These are phyloP conservation scores for Watsonalla cultraria DNA, from an alignment of 2,888 invertebrate genomes.

Conservation along the genomic window DNA sequence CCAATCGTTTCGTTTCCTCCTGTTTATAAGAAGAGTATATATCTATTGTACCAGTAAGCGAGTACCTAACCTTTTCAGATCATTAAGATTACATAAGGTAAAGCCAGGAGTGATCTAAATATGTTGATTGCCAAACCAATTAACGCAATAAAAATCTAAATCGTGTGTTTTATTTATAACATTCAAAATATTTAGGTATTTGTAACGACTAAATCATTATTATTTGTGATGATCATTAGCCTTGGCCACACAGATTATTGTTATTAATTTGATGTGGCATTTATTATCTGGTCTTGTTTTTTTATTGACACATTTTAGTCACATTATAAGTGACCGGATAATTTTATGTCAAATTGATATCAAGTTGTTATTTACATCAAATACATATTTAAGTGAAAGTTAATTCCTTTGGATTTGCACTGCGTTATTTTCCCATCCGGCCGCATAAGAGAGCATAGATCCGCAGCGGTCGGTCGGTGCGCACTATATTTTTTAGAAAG, in stretches of 20 bases:
- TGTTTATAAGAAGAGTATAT: neutral
- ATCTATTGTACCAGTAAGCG: too few relatives aligned
- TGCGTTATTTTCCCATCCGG: neutral
- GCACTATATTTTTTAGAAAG: conserved; percentile 75
- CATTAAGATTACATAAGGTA: too few relatives aligned
- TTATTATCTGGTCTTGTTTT: neutral
- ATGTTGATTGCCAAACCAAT: neutral
- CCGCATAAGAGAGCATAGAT: neutral
- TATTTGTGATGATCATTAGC: neutral
- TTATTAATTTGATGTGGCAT: neutral
- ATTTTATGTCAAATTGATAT: neutral
- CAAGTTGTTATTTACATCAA: neutral
- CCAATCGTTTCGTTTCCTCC: neutral
- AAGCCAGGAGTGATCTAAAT: neutral
- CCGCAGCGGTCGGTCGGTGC: conserved; percentile 29
- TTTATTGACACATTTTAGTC: too few relatives aligned
- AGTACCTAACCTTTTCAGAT: too few relatives aligned
- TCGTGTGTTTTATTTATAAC: too few relatives aligned
- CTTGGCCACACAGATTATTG: neutral
- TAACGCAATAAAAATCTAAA: neutral
- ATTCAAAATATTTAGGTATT: neutral
- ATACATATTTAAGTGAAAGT: neutral
- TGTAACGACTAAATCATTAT: neutral
- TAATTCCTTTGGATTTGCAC: neutral
- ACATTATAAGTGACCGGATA: neutral